Evolutionary conservation across 1,140 invertebrate species (phyloP).

Genomic region (Musca domestica): DNA sequence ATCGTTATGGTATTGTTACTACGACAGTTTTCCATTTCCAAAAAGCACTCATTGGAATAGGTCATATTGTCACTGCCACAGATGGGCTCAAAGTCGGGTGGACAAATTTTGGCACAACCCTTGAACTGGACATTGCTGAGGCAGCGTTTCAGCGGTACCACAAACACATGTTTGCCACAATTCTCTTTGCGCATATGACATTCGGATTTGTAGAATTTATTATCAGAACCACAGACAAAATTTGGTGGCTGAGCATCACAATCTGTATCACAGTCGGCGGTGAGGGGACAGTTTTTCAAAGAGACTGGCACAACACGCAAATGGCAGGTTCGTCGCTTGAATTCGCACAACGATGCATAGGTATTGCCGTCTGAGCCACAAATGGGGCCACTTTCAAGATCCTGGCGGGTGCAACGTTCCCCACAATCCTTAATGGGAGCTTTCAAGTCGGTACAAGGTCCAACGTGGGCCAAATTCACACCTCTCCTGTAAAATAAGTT

Average conservation of each 20-base stretch:
- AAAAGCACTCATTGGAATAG: constrained; percentile 89
- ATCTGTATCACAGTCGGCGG: constrained; percentile 74
- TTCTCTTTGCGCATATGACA: constrained; percentile 91
- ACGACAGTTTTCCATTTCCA: constrained; percentile 85
- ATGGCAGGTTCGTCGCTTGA: constrained; percentile 79
- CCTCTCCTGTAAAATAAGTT: constrained; percentile 64
- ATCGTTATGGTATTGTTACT: constrained; percentile 58
- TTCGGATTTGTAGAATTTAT: constrained; percentile 86
- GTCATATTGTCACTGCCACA: constrained; percentile 87
- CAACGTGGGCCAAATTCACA: constrained; percentile 81
- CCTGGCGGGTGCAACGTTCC: constrained; percentile 67
- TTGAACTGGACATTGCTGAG: constrained; percentile 78
- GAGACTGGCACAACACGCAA: constrained; percentile 78
- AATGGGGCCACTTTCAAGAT: constrained; percentile 68
- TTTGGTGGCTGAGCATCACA: constrained; percentile 66
- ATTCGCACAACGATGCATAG: constrained; percentile 85
- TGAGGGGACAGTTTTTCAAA: constrained; percentile 76
- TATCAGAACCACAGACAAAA: constrained; percentile 90
- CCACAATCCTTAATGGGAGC: constrained; percentile 68
- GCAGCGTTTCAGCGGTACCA: constrained; percentile 81
- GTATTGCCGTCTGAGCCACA: constrained; percentile 91
- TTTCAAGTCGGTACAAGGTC: constrained; percentile 76
- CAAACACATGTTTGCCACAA: constrained; percentile 87
- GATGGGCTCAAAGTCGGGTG: constrained; percentile 80
- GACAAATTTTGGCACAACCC: constrained; percentile 82